A percentile compares a stretch with the other conserved stretches of the same genome.
Evolutionary conservation across 2,888 invertebrate species (phyloP).

Genomic region (Ferrisia virgata): DNA sequence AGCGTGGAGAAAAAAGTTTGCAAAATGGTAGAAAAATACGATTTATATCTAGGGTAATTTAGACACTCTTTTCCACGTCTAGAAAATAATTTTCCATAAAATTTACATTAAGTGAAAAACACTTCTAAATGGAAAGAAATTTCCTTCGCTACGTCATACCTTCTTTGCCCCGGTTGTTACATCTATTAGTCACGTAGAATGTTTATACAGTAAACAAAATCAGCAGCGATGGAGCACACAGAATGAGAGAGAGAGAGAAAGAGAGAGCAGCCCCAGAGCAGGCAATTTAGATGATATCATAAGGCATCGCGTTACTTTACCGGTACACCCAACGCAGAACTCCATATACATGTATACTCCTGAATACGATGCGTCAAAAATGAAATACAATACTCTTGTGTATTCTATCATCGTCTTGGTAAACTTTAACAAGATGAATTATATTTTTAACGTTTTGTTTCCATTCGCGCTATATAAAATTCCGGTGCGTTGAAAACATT

Average conservation of each 20-base stretch:
- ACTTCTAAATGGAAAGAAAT: background rate
- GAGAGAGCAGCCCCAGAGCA: background rate
- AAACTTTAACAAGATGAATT: slow-evolving; percentile 32
- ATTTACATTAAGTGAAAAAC: background rate
- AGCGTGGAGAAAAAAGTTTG: background rate
- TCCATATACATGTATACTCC: background rate
- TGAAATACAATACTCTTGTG: slow-evolving; percentile 32
- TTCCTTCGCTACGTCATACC: background rate
- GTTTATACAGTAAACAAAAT: slow-evolving; percentile 20
- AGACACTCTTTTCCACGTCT: background rate
- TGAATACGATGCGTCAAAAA: slow-evolving; percentile 16
- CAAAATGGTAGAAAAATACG: background rate
- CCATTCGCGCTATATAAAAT: background rate
- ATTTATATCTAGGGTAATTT: background rate
- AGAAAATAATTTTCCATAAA: slow-evolving; percentile 1
- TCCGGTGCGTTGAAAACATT: background rate
- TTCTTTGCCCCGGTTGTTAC: background rate
- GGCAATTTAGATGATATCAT: slow-evolving; percentile 18
- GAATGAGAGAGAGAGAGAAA: background rate
- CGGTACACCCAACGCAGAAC: background rate
- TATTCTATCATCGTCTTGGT: slow-evolving; percentile 33
- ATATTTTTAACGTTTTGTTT: slow-evolving; percentile 25
- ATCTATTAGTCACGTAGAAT: slow-evolving; percentile 18
- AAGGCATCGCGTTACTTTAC: slow-evolving; percentile 21
- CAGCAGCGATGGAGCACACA: background rate